A percentile compares a stretch with the other conserved stretches of the same genome.
These are phyloP conservation scores for Sarcophaga subvicina DNA, from an alignment of 2,888 invertebrate species.

Conservation along the genomic window DNA sequence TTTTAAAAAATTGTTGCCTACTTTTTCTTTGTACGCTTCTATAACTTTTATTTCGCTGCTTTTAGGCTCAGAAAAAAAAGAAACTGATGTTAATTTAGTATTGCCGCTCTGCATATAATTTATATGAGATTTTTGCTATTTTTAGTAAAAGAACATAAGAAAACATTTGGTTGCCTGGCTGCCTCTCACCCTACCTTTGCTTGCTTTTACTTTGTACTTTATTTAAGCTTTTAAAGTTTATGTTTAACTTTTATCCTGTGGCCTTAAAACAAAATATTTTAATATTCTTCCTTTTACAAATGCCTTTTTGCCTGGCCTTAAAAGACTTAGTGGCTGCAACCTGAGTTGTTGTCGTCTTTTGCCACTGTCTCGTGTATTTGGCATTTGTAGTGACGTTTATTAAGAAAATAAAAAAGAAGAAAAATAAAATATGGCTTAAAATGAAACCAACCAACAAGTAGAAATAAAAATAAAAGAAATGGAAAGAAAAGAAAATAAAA, in stretches of 20 bases:
- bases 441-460: slow-evolving; percentile 41
- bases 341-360: background rate
- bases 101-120: slow-evolving; percentile 3
- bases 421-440: slow-evolving; percentile 40
- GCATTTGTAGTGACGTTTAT: slow-evolving; percentile 58
- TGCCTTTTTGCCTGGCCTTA: background rate
- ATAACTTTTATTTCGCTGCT: background rate
- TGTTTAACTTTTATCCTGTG: slow-evolving; percentile 38
- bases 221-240: slow-evolving; percentile 34
- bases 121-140: slow-evolving; percentile 37
- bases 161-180: background rate
- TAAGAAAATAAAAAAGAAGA: slow-evolving; percentile 24
- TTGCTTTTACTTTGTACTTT: too few relatives aligned
- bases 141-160: slow-evolving; percentile 19
- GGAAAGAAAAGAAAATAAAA: slow-evolving; percentile 38
- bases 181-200: background rate
- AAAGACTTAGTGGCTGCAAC: background rate
- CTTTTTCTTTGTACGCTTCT: background rate
- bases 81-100: slow-evolving; percentile 18
- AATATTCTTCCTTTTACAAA: background rate
- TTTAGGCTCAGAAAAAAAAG: background rate
- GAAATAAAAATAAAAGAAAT: slow-evolving; percentile 30
- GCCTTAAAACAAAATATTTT: slow-evolving; percentile 20
- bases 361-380: slow-evolving; percentile 43
- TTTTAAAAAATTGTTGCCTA: background rate